Base-by-base conservation (phyloP, 2,113 vertebrate genomes). In the Melierax canorus region DNA sequence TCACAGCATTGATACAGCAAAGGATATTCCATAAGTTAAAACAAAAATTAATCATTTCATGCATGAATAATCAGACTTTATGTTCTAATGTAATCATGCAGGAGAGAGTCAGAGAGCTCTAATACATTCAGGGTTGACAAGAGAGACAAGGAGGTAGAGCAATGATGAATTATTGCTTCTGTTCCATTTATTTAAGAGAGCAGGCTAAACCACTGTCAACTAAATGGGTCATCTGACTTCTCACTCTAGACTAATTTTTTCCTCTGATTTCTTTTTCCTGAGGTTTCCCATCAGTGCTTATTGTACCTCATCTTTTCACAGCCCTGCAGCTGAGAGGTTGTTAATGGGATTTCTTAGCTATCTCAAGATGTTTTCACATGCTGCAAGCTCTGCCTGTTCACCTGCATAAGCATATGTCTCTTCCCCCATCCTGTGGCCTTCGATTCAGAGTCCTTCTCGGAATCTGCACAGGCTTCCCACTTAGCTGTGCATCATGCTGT, bases 41-140 rank as follows among this genome's bases (percentile, higher is more conserved):
- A 76, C 32, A 95, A 96, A 97, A 95, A 86, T 43, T 64, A 88
- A 92, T 95, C 2, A 82, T 95, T 97, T 95, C 29, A n/a, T 96
- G 59, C 71, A 82, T 86, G 75, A 91, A 86, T 96, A 92, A 90
- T 87, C 68, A 93, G 82, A 38, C 39, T 88, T 90, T 51, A 46
- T 86, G 60, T 88, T 32, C n/a, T 71, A 76, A 41, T 86, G 29
- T 60, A 93, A 94, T 93, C 73, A 78, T 56, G 27, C 39, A 84
- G 46, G 39, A 82, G 46, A 62, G 20, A 64, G 58, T 91, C 55
- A 84, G 86, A 86, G 93, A 93, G 15, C 29, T 92, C 29, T 71
- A 79, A 88, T 51, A 90, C 19, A 86, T 95, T 58, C 67, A 78
- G 55, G 43, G 64, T 60, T 86, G 26, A 48, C 55, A 92, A 71